These are phyloP conservation scores for Menidia beryllina DNA, from an alignment of 2,113 vertebrate genomes.

Conservation along the genomic window DNA sequence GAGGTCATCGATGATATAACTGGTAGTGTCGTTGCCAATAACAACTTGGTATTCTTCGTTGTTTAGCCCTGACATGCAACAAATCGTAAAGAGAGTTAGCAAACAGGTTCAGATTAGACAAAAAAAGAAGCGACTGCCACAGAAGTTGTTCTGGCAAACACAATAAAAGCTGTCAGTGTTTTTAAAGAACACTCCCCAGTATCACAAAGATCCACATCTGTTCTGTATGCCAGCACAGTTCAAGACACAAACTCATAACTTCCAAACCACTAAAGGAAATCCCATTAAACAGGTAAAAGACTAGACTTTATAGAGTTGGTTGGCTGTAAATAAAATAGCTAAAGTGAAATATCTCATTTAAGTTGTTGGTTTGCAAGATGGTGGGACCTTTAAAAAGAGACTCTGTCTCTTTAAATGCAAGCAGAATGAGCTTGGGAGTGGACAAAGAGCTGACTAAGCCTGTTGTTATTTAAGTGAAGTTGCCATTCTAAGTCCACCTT, in stretches of 20 bases:
- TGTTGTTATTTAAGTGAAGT: slow-evolving; percentile 68
- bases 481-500: slow-evolving; percentile 68
- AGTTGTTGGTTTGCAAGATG: slow-evolving; percentile 11
- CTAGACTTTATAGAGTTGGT: neutral
- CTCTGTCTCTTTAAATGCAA: slow-evolving; percentile 62
- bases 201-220: slow-evolving; percentile 12
- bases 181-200: neutral
- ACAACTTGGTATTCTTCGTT: slow-evolving; percentile 98
- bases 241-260: slow-evolving; percentile 25
- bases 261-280: slow-evolving; percentile 17
- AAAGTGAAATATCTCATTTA: slow-evolving; percentile 20
- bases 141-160: neutral
- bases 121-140: slow-evolving; percentile 2
- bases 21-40: slow-evolving; percentile 97
- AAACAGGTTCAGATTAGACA: neutral
- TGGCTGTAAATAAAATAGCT: slow-evolving; percentile 1
- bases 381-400: slow-evolving; percentile 30
- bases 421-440: slow-evolving; percentile 42
- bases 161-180: slow-evolving; percentile 19
- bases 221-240: slow-evolving; percentile 28
- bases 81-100: slow-evolving; percentile 17
- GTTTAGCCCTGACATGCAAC: slow-evolving; percentile 87
- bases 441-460: slow-evolving; percentile 64
- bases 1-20: slow-evolving; percentile 95
- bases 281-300: slow-evolving; percentile 22